Percentiles rank a stretch among this genome's conserved stretches.
phyloP scores from a whole-genome alignment of 2,888 invertebrate genomes.

The Euclidia mi region DNA sequence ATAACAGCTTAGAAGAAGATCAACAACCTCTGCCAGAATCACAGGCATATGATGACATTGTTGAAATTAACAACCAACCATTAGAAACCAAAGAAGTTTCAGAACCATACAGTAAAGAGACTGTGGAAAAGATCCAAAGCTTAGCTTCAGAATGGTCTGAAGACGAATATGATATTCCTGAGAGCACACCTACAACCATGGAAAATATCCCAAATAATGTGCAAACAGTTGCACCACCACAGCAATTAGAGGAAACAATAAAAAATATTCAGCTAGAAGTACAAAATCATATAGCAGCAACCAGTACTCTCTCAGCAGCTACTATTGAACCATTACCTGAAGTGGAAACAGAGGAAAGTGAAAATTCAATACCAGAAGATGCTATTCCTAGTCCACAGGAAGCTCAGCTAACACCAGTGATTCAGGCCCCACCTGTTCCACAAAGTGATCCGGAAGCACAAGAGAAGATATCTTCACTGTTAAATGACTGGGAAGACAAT shows the following conservation, averaged over 20 bases:
- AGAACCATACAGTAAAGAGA: constrained; percentile 42
- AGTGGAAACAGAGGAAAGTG: constrained; percentile 62
- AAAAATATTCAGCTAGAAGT: constrained; percentile 86
- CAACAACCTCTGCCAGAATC: constrained; percentile 35
- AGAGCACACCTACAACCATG: constrained; percentile 14
- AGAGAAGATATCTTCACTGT: constrained; percentile 80
- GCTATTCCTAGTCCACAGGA: constrained; percentile 46
- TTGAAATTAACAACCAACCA: constrained; percentile 29
- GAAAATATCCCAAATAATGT: constrained; percentile 3
- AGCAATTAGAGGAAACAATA: constrained; percentile 79
- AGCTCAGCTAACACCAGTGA: constrained; percentile 13
- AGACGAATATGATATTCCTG: constrained; percentile 69
- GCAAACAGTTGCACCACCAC: constrained; percentile 26
- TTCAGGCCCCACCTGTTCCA: constrained; percentile 11
- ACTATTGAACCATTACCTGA: constrained; percentile 16
- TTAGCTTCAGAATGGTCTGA: constrained; percentile 81
- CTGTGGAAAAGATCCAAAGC: constrained; percentile 68
- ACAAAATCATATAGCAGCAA: constrained; percentile 68
- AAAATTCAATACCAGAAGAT: constrained; percentile 54
- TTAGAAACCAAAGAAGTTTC: constrained; percentile 24
- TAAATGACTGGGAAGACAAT: constrained; percentile 88
- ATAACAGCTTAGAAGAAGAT: constrained; percentile 21
- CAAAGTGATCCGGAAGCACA: constrained; percentile 47
- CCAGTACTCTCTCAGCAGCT: constrained; percentile 29
- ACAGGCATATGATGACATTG: constrained; percentile 51